Base-by-base conservation (phyloP, 2,888 invertebrate species). In the Dugesia japonica region DNA sequence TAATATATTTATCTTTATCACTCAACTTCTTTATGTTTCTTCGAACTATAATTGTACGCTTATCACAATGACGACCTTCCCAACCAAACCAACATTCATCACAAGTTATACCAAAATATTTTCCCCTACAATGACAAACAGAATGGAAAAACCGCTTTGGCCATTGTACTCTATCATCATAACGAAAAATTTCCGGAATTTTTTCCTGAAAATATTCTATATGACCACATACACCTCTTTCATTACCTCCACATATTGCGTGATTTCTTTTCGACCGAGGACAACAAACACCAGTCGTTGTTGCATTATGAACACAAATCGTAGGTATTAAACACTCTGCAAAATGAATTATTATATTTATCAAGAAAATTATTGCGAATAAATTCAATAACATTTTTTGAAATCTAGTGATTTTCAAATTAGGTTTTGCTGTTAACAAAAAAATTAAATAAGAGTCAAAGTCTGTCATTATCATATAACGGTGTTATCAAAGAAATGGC, bases 151-250 rank as follows among this genome's bases (percentile, higher is more conserved):
- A 76, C n/a, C 33, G 15, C 38, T 13, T 13, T 33, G 76, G 76
- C 76, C 76, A 76, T n/a, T 76, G 23, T 9, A 76, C 28, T 23
- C 76, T 28, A 31, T 76, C 76, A 38, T 76, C 76, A 1, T 23
- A 20, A 20, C 26, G 20, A 74, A 23, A 74, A 13, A 74, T 33
- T 26, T 28, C 26, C 1, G 71, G 42, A 26, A 76, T 28, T 28
- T 23, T 26, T 20, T 75, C 75, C 1, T 23, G 23, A 42, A 9
- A 17, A 33, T 76, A 23, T 9, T 74, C 4, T 7, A 74, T 28
- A 17, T 31, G 15, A 20, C 23, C 72, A 28, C 76, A 76, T 20
- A n/a, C n/a, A 4, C 76, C 76, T 26, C 33, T 27, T 26, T 73
- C 33, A 20, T 13, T 75, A 9, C 76, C 76, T 17, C 76, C 74